Evolutionary conservation across 2,113 vertebrate genomes (phyloP).

Genomic region (Rousettus leschenaultii): DNA sequence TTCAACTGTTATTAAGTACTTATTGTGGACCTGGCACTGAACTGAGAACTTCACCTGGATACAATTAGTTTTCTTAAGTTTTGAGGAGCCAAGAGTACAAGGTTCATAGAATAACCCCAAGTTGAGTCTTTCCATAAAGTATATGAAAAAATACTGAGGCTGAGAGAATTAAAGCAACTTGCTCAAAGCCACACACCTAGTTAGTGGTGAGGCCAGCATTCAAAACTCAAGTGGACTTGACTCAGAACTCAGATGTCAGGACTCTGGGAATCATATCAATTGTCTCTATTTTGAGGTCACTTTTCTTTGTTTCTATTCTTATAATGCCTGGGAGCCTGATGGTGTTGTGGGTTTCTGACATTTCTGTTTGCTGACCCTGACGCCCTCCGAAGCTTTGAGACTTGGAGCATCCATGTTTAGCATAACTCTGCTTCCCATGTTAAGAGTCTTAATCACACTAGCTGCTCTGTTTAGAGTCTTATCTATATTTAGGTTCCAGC

Average conservation of each 20-base stretch:
- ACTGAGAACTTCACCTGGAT: background rate
- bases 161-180: background rate
- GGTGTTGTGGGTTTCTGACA: background rate
- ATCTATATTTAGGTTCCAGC: conserved; percentile 47
- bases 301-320: background rate
- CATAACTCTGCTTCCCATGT: background rate
- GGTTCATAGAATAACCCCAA: background rate
- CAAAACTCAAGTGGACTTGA: background rate
- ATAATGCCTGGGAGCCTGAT: background rate
- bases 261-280: background rate
- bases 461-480: background rate
- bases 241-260: background rate
- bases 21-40: background rate
- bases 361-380: background rate
- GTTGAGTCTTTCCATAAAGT: background rate
- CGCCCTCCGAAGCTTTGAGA: background rate
- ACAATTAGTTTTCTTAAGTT: background rate
- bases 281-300: background rate
- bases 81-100: background rate
- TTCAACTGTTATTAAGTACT: background rate
- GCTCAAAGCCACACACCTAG: background rate
- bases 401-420: background rate
- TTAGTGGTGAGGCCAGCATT: background rate
- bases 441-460: background rate
- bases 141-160: background rate